phyloP scores from a whole-genome alignment of 1,140 invertebrate species.

The Elymnias hypermnestra region DNA sequence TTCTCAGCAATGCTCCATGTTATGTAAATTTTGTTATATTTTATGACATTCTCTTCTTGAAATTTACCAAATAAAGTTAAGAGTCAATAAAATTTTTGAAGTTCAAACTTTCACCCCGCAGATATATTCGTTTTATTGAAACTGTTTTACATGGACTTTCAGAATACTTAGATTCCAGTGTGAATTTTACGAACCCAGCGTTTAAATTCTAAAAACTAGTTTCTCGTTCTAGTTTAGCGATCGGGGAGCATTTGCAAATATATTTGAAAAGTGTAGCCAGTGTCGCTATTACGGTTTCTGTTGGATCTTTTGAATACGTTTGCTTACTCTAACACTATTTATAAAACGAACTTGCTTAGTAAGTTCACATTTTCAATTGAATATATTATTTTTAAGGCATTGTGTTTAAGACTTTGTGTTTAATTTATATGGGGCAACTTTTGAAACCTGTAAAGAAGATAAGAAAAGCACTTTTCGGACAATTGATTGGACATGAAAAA shows the following conservation, averaged over 20 bases:
- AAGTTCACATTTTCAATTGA: too few relatives aligned
- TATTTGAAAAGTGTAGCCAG: conserved; percentile 6
- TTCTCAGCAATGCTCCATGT: neutral
- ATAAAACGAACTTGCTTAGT: conserved; percentile 1
- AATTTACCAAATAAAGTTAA: too few relatives aligned
- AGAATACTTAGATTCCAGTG: conserved; percentile 5
- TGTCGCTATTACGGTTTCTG: neutral
- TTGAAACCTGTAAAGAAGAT: too few relatives aligned
- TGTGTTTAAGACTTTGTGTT: too few relatives aligned
- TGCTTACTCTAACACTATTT: conserved; percentile 3
- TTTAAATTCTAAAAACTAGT: conserved; percentile 6
- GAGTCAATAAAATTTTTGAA: neutral
- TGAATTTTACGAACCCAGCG: neutral
- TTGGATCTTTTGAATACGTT: conserved; percentile 5
- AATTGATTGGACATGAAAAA: too few relatives aligned
- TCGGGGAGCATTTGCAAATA: conserved; percentile 7
- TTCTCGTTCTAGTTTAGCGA: conserved; percentile 1
- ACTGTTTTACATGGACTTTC: conserved; percentile 4
- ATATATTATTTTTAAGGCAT: too few relatives aligned
- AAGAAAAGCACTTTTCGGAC: too few relatives aligned
- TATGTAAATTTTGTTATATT: conserved; percentile 5
- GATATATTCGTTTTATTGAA: conserved; percentile 1
- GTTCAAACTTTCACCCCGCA: conserved; percentile 1
- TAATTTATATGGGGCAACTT: too few relatives aligned
- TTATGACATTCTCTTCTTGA: neutral